Conservation (phyloP, 2,888 invertebrate species). For the Amblyteles armatorius region DNA sequence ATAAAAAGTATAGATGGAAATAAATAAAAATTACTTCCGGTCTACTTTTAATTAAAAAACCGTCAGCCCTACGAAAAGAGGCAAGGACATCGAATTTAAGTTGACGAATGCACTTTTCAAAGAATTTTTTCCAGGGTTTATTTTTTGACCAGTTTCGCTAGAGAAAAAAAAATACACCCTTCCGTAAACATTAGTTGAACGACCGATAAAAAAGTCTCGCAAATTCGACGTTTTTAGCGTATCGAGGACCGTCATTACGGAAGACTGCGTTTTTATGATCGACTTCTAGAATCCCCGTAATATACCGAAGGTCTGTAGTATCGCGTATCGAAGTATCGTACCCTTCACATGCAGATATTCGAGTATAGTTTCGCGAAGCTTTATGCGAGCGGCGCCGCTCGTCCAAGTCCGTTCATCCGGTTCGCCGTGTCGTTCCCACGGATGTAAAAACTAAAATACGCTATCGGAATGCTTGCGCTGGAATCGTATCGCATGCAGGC, state of each 20-base stretch:
- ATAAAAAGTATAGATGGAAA: not conserved
- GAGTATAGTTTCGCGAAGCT: constrained; percentile 9
- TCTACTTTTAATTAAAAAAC: no score
- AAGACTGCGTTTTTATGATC: not conserved
- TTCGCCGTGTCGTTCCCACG: constrained; percentile 18
- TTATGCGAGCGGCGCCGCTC: constrained; percentile 5
- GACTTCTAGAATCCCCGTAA: not conserved
- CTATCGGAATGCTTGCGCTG: constrained; percentile 32
- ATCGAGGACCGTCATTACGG: not conserved
- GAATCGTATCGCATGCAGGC: constrained; percentile 43
- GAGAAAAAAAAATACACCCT: not conserved
- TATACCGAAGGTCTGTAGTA: not conserved
- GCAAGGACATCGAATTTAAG: no score
- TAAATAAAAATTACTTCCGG: not conserved
- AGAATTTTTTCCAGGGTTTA: no score
- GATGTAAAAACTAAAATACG: constrained; percentile 43
- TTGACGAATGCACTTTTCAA: no score
- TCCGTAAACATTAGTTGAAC: not conserved
- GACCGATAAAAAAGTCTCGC: not conserved
- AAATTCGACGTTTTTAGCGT: not conserved
- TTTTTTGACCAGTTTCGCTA: not conserved
- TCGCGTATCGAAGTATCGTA: constrained; percentile 1
- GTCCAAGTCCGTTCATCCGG: constrained; percentile 34
- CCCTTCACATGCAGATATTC: not conserved
- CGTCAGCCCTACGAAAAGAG: no score